phyloP scores from a whole-genome alignment of 2,113 vertebrate species.

The Forbesichthys agassizii region DNA sequence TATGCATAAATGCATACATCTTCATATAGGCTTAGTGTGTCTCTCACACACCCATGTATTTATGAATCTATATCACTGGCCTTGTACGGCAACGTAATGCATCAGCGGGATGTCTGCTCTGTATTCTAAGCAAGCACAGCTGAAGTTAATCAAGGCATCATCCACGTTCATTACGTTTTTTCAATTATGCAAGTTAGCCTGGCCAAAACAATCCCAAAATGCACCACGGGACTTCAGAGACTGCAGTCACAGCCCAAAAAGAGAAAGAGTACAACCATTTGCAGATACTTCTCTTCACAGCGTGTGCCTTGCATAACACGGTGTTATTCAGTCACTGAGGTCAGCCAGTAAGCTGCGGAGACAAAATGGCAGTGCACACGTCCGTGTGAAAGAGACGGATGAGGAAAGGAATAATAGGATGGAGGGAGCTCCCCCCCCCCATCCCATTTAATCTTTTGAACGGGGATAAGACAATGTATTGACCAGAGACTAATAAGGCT shows the following conservation, averaged over 20 bases:
- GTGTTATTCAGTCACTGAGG: slow-evolving; percentile 27
- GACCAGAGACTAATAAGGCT: slow-evolving; percentile 51
- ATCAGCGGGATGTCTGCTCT: slow-evolving; percentile 41
- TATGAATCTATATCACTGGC: slow-evolving; percentile 32
- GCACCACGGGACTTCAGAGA: slow-evolving; percentile 22
- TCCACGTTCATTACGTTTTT: slow-evolving; percentile 54
- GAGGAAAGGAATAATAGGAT: slow-evolving; percentile 34
- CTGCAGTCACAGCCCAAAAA: slow-evolving; percentile 26
- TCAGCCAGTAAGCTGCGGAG: slow-evolving; percentile 32
- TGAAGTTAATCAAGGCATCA: slow-evolving; percentile 57
- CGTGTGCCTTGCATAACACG: slow-evolving; percentile 23
- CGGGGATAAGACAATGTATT: slow-evolving; percentile 43
- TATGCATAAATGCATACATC: no score
- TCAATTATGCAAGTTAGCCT: slow-evolving; percentile 49
- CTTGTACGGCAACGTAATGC: slow-evolving; percentile 31
- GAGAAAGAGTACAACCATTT: slow-evolving; percentile 22
- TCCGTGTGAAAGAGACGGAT: slow-evolving; percentile 26
- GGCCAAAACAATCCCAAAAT: slow-evolving; percentile 50
- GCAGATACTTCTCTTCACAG: not conserved
- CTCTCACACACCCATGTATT: slow-evolving; percentile 6
- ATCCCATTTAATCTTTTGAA: slow-evolving; percentile 46
- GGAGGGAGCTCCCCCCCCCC: not conserved
- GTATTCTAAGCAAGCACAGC: slow-evolving; percentile 31
- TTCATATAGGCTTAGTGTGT: no score
- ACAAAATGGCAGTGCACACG: not conserved